A percentile compares a stretch with the other conserved stretches of the same genome.
These are phyloP conservation scores for Cephalopachus bancanus DNA, from an alignment of 2,797 vertebrate species.

Conservation along the genomic window DNA sequence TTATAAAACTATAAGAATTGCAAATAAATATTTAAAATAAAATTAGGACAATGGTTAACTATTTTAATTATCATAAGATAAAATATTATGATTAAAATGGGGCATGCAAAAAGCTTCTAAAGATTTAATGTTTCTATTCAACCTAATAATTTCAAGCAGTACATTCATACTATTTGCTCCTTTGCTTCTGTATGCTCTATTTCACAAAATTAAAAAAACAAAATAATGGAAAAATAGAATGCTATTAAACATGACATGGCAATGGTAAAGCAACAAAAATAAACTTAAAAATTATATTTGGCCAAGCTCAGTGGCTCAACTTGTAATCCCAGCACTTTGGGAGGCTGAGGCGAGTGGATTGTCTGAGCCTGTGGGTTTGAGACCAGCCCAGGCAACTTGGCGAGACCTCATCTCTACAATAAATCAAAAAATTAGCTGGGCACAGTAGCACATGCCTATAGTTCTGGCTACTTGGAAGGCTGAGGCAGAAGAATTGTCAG, in stretches of 20 bases:
- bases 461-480: no score
- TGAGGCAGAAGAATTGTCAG: no score
- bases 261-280: background rate
- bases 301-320: no score
- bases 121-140: background rate
- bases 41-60: background rate
- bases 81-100: background rate
- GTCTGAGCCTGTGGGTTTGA: no score
- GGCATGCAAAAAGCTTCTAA: background rate
- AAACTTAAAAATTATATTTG: background rate
- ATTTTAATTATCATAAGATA: background rate
- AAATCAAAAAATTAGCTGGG: no score
- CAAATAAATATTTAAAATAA: background rate
- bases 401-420: no score
- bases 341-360: no score
- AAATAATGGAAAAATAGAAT: background rate
- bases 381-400: no score
- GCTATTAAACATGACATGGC: background rate
- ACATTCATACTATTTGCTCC: background rate
- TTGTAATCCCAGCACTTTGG: no score
- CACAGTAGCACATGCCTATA: no score
- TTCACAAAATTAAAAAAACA: background rate
- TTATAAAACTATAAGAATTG: background rate
- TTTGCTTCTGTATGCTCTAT: background rate
- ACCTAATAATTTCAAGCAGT: background rate